Percentiles rank a stretch among this genome's conserved stretches.
Evolutionary conservation across 2,888 invertebrate species (phyloP).

Genomic region (Parnassius glacialis): DNA sequence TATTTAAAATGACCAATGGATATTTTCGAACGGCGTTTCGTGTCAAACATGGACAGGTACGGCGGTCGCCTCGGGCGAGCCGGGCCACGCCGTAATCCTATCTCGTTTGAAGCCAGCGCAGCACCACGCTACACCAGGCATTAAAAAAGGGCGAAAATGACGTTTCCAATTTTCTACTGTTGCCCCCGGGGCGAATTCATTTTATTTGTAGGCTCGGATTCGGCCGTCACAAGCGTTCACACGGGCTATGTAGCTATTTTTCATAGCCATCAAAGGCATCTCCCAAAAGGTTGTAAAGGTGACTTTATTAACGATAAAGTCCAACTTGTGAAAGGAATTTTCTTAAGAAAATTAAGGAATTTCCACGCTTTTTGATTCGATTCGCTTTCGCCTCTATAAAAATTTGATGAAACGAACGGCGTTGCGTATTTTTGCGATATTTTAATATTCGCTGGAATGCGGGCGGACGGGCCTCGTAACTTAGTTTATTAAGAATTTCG

Average conservation of each 20-base stretch:
- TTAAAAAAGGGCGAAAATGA: slow-evolving; percentile 81
- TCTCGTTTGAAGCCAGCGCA: slow-evolving; percentile 40
- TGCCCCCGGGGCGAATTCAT: slow-evolving; percentile 74
- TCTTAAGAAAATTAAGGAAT: slow-evolving; percentile 70
- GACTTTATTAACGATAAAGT: slow-evolving; percentile 52
- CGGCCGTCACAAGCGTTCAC: slow-evolving; percentile 59
- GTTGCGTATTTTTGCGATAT: slow-evolving; percentile 44
- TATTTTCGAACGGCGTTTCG: slow-evolving; percentile 60
- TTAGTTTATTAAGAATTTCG: slow-evolving; percentile 51
- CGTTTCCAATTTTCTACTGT: slow-evolving; percentile 82
- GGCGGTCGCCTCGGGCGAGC: slow-evolving; percentile 42
- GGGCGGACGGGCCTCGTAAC: slow-evolving; percentile 40
- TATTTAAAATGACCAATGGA: slow-evolving; percentile 59
- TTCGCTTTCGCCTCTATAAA: slow-evolving; percentile 48
- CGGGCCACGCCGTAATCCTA: slow-evolving; percentile 65
- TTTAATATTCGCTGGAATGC: slow-evolving; percentile 50
- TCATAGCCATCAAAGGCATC: slow-evolving; percentile 74
- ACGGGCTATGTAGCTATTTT: slow-evolving; percentile 35
- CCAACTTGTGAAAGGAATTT: slow-evolving; percentile 51
- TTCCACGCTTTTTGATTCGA: slow-evolving; percentile 58
- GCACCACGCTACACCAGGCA: slow-evolving; percentile 69
- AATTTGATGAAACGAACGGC: slow-evolving; percentile 56
- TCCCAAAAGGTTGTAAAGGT: slow-evolving; percentile 43
- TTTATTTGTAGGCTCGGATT: slow-evolving; percentile 76
- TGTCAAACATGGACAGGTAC: slow-evolving; percentile 61